A percentile compares a stretch with the other conserved stretches of the same genome.
Evolutionary conservation across 2,113 vertebrate species (phyloP).

Genomic region (Hiodon tergisus): DNA sequence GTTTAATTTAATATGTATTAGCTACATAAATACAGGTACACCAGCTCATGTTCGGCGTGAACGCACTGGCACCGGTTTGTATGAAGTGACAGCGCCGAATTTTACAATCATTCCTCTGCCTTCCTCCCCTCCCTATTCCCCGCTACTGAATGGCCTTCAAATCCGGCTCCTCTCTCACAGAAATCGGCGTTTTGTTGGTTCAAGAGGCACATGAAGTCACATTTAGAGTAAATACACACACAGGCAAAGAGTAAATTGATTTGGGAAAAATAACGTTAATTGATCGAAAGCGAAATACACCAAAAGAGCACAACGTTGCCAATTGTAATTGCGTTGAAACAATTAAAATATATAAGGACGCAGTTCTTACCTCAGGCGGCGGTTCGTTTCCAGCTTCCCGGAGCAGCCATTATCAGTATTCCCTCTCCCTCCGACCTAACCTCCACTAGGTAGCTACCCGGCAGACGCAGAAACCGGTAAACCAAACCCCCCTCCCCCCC

Average conservation of each 20-base stretch:
- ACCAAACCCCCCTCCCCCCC: constrained; percentile 53
- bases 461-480: constrained; percentile 43
- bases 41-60: background rate
- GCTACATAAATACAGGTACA: background rate
- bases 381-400: constrained; percentile 60
- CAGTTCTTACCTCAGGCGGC: constrained; percentile 65
- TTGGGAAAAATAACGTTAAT: background rate
- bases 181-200: constrained; percentile 24
- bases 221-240: background rate
- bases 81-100: constrained; percentile 25
- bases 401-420: constrained; percentile 68
- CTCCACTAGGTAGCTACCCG: constrained; percentile 44
- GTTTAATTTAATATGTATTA: background rate
- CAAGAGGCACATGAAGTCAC: constrained; percentile 10
- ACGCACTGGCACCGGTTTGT: constrained; percentile 24
- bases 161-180: constrained; percentile 15
- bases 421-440: constrained; percentile 50
- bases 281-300: background rate
- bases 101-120: constrained; percentile 7
- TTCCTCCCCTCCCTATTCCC: constrained; percentile 21
- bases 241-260: no score
- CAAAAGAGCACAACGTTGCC: constrained; percentile 1
- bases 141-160: constrained; percentile 30
- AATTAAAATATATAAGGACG: background rate
- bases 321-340: background rate